Conservation (phyloP, 2,888 invertebrate genomes). For the Eristalis arbustorum region DNA sequence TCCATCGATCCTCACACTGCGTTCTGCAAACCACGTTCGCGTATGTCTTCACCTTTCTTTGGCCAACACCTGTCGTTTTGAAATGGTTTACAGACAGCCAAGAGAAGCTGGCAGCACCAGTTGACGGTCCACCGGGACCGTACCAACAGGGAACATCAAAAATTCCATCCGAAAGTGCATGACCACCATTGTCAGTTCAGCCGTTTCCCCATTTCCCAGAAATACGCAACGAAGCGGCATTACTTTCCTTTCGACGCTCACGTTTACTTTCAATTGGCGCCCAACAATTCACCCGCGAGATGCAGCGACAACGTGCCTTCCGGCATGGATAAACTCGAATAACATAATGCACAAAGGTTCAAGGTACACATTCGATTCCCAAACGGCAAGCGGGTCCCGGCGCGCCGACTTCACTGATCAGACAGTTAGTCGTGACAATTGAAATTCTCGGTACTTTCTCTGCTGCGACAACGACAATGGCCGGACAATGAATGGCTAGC, state of each 20-base stretch:
- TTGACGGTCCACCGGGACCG: not conserved
- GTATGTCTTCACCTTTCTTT: no score
- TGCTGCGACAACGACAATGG: slow-evolving; percentile 58
- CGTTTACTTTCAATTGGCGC: slow-evolving; percentile 55
- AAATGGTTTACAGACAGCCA: no score
- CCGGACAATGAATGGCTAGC: not conserved
- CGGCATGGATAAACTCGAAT: slow-evolving; percentile 33
- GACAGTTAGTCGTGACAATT: slow-evolving; percentile 61
- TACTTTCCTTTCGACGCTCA: slow-evolving; percentile 57
- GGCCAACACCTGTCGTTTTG: no score
- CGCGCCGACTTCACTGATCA: slow-evolving; percentile 3
- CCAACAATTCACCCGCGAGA: slow-evolving; percentile 39
- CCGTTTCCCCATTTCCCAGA: slow-evolving; percentile 42
- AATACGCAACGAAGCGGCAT: not conserved
- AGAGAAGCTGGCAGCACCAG: no score
- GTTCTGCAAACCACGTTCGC: no score
- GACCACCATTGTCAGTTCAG: not conserved
- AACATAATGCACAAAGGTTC: slow-evolving; percentile 50
- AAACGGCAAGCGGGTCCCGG: slow-evolving; percentile 4
- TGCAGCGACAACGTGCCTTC: slow-evolving; percentile 55
- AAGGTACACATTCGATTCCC: slow-evolving; percentile 30
- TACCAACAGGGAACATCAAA: not conserved
- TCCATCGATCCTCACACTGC: no score
- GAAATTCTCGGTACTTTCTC: slow-evolving; percentile 65
- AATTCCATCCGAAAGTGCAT: not conserved